These are phyloP conservation scores for Paguma larvata DNA, from an alignment of 2,797 vertebrate genomes.

Conservation along the genomic window DNA sequence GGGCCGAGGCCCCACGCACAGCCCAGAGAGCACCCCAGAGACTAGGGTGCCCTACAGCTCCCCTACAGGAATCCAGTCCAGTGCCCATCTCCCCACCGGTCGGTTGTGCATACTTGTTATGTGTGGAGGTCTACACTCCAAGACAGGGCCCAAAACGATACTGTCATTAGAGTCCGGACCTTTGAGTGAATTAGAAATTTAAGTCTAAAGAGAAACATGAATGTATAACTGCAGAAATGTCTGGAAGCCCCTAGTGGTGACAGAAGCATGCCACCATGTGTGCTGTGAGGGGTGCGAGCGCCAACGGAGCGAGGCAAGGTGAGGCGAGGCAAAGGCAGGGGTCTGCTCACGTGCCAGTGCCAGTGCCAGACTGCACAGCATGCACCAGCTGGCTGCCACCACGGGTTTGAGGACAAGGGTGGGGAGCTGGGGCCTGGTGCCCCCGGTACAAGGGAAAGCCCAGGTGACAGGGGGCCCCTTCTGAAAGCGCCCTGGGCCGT, in stretches of 20 bases:
- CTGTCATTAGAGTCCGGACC: no score
- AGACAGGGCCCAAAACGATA: not conserved
- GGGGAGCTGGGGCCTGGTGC: not conserved
- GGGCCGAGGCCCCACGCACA: not conserved
- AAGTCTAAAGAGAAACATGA: not conserved
- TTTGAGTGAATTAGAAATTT: not conserved
- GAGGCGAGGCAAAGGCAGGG: not conserved
- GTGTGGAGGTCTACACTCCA: not conserved
- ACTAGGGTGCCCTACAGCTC: no score
- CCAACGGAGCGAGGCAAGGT: no score
- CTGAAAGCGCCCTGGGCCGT: not conserved
- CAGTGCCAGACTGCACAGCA: not conserved
- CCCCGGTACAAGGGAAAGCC: not conserved
- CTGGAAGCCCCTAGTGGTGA: not conserved
- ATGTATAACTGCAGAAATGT: not conserved
- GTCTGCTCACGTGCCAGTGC: no score
- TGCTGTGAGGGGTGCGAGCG: fast-evolving
- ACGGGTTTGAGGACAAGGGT: no score
- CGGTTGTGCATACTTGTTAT: not conserved
- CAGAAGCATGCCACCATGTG: no score
- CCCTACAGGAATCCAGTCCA: not conserved
- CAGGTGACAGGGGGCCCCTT: not conserved
- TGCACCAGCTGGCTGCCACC: not conserved
- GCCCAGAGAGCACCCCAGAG: not conserved
- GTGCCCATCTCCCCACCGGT: not conserved